Base-by-base conservation (phyloP, 2,113 vertebrate species). In the Rhodinocichla rosea region DNA sequence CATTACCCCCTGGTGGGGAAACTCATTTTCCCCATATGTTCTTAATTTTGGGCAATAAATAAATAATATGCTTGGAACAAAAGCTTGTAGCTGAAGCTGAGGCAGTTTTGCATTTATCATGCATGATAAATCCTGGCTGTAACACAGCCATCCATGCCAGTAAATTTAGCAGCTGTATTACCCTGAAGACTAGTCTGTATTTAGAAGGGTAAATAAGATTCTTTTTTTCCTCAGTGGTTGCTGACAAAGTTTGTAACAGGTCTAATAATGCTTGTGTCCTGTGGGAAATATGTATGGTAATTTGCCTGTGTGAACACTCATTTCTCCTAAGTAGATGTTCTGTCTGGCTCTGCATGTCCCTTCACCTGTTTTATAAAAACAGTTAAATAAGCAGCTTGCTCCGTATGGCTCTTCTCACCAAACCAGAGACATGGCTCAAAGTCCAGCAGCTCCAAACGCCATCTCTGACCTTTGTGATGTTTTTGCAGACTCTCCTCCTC, bases 261-360 rank as follows among this genome's bases (percentile, higher is more conserved):
- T 70, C 73, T 95, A 96, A 95, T 94, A 96, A 96, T 64, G 88
- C 59, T 83, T 68, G 40, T 77, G 80, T 95, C 95, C 83, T 95
- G 40, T 90, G 95, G 94, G 94, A 95, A 97, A 97, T 95, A 94
- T 84, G 69, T 92, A 95, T 97, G 95, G 64, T 95, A 95, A 96
- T 96, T 95, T 90, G 49, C 45, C 49, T 14, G 23, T 68, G 64
- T 78, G 87, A 94, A 84, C 53, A 49, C 22, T 60, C 71, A 10
- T 73, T 88, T 75, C 68, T 96, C 42, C 47, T 42, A 69, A 85
- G 55, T 50, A 82, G 77, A 50, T 8, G 3, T 44, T 81, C 80
- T 68, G 68, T 73, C 67, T 83, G 44, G 79, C 50, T 86, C 68
- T 74, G 6, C 1, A 3, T 71, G 39, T 83, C 83, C 50, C 45